Percentiles rank a stretch among this genome's conserved stretches.
phyloP scores from a whole-genome alignment of 2,113 vertebrate genomes.

The Seriola rivoliana region DNA sequence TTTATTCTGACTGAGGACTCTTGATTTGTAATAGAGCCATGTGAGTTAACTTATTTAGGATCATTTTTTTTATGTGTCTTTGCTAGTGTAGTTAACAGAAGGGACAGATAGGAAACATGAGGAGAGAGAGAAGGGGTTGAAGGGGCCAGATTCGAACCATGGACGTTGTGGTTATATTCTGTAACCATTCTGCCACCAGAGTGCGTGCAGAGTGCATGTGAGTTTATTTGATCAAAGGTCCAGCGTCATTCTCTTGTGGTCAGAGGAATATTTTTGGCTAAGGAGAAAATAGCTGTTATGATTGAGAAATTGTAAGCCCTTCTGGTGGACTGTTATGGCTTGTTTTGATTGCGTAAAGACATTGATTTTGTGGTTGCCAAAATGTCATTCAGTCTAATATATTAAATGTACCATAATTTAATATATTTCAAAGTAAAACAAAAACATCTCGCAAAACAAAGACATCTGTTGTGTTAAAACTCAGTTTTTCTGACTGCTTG shows the following conservation, averaged over 20 bases:
- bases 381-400: constrained; percentile 30
- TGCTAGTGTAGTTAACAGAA: too few relatives aligned
- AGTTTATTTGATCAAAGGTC: constrained; percentile 19
- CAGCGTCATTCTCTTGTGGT: neutral
- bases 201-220: too few relatives aligned
- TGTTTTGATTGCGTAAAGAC: constrained; percentile 14
- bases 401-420: constrained; percentile 23
- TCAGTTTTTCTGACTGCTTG: neutral
- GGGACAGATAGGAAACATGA: too few relatives aligned
- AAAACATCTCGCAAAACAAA: constrained; percentile 23
- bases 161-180: too few relatives aligned
- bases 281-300: constrained; percentile 18
- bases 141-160: too few relatives aligned
- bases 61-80: too few relatives aligned
- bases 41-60: constrained; percentile 16
- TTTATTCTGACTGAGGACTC: constrained; percentile 10
- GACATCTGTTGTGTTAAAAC: constrained; percentile 27
- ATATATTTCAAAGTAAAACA: constrained; percentile 22
- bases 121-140: too few relatives aligned
- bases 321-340: constrained; percentile 6
- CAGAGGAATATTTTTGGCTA: neutral
- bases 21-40: constrained; percentile 9
- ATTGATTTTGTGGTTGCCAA: constrained; percentile 10
- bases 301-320: constrained; percentile 4
- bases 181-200: too few relatives aligned